Evolutionary conservation across 2,888 invertebrate genomes (phyloP).

Genomic region (Drepanosiphum platanoidis): DNA sequence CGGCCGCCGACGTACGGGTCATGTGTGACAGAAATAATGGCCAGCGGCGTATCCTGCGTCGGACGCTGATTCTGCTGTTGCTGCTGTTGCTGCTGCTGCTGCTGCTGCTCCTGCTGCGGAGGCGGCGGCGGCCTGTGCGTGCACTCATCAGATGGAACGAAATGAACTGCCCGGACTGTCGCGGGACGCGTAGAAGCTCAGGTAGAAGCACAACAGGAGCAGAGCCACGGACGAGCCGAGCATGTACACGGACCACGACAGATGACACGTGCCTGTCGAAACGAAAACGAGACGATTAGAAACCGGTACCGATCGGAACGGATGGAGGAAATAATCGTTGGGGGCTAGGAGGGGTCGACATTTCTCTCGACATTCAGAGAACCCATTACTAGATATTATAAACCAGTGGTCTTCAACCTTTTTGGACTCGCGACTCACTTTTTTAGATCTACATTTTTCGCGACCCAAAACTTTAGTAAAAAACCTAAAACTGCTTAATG

Average conservation of each 20-base stretch:
- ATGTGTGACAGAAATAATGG: slow-evolving; percentile 58
- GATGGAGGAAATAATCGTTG: too few relatives aligned
- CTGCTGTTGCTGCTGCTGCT: not conserved
- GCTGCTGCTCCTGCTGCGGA: not conserved
- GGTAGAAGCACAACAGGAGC: slow-evolving; percentile 70
- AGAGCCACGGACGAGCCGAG: slow-evolving; percentile 70
- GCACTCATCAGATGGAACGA: slow-evolving; percentile 62
- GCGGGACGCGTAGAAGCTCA: slow-evolving; percentile 72
- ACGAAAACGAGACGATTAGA: slow-evolving; percentile 61
- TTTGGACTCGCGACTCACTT: too few relatives aligned
- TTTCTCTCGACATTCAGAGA: too few relatives aligned
- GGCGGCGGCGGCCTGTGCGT: slow-evolving; percentile 49
- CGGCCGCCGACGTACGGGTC: not conserved
- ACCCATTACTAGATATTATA: too few relatives aligned
- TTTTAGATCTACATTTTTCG: too few relatives aligned
- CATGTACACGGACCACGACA: slow-evolving; percentile 72
- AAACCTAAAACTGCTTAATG: too few relatives aligned
- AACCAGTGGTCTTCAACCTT: too few relatives aligned
- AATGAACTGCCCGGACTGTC: slow-evolving; percentile 64
- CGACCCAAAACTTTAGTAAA: too few relatives aligned
- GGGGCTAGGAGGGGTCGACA: too few relatives aligned
- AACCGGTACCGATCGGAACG: too few relatives aligned
- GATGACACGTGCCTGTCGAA: slow-evolving; percentile 71
- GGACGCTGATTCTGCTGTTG: not conserved
- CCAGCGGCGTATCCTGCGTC: slow-evolving; percentile 47